A percentile compares a stretch with the other conserved stretches of the same genome.
phyloP scores from a whole-genome alignment of 1,140 invertebrate species.

The Lamellibrachia luymesi region DNA sequence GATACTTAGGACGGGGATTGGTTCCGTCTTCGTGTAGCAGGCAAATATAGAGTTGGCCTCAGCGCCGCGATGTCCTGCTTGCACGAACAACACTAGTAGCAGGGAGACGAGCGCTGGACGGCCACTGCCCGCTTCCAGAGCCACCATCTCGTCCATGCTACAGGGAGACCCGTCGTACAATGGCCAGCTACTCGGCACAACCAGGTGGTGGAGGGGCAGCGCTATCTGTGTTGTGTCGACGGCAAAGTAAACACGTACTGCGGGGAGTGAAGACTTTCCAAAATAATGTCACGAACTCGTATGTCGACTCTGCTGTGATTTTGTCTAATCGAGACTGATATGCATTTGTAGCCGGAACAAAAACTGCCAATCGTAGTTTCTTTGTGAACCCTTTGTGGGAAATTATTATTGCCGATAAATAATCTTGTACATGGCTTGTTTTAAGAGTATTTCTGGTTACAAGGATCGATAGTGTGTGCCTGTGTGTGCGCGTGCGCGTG shows the following conservation, averaged over 20 bases:
- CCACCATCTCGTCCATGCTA: background rate
- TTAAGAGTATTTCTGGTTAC: too few species aligned
- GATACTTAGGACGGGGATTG: background rate
- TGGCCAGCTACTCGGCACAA: background rate
- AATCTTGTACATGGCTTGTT: background rate
- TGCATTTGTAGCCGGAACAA: background rate
- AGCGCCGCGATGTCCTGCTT: background rate
- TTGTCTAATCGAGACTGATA: background rate
- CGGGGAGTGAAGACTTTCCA: background rate
- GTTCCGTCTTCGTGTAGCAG: background rate
- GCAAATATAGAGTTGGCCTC: background rate
- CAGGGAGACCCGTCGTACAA: background rate
- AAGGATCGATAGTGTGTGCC: too few species aligned
- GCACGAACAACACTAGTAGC: background rate
- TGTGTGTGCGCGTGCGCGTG: background rate
- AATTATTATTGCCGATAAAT: background rate
- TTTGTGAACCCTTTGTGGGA: background rate
- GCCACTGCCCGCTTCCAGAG: background rate
- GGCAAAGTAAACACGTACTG: background rate
- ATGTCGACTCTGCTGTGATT: background rate
- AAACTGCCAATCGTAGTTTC: background rate
- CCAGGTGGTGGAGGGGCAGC: background rate
- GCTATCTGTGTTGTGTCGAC: background rate
- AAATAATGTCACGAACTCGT: background rate
- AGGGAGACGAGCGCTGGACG: background rate